Percentiles rank a stretch among this genome's conserved stretches.
Conservation (phyloP, 1,140 invertebrate genomes). For the Gonatopus flavifemur region DNA sequence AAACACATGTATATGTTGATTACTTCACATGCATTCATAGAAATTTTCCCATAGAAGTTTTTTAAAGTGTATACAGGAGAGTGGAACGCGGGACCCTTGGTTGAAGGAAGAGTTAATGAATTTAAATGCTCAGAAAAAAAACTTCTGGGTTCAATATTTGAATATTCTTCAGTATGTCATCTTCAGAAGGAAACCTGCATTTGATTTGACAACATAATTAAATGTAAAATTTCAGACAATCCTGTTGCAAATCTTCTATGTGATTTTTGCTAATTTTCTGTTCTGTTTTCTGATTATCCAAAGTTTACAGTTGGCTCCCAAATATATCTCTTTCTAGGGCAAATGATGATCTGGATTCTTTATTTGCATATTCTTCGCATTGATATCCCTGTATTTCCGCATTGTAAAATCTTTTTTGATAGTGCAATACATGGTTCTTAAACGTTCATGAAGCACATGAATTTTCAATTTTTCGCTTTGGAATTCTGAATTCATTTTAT, state of each 20-base stretch:
- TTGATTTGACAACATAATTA: constrained; percentile 12
- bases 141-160: constrained; percentile 6
- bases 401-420: constrained; percentile 10
- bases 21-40: no score
- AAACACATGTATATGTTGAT: no score
- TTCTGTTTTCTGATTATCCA: constrained; percentile 7
- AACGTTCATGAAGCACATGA: constrained; percentile 7
- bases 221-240: constrained; percentile 11
- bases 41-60: no score
- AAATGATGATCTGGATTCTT: constrained; percentile 12
- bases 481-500: constrained; percentile 23
- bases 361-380: constrained; percentile 12
- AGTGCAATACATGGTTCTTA: constrained; percentile 11
- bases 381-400: constrained; percentile 11
- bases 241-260: constrained; percentile 15
- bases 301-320: constrained; percentile 11
- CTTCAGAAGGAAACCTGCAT: constrained; percentile 13
- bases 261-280: constrained; percentile 15
- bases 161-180: constrained; percentile 11
- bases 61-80: no score
- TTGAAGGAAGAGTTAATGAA: neutral
- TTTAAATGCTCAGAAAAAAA: constrained; percentile 10
- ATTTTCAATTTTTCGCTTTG: constrained; percentile 12
- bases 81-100: no score
- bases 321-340: constrained; percentile 16